phyloP scores from a whole-genome alignment of 2,797 vertebrate genomes.

The Melanotaenia nigrans region DNA sequence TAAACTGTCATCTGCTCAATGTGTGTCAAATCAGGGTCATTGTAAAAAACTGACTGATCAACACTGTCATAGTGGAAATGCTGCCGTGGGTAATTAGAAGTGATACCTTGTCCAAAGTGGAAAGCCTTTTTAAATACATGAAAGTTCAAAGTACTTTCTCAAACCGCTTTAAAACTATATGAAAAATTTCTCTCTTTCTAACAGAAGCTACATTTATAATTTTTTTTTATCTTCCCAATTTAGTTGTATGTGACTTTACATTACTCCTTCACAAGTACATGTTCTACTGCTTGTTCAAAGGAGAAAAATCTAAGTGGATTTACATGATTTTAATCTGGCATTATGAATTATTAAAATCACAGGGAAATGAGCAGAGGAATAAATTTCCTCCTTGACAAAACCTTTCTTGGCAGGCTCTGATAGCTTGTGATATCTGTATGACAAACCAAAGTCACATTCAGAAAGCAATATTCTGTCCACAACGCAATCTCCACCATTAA shows the following conservation, averaged over 20 bases:
- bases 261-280: constrained; percentile 7
- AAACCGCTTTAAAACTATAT: not conserved
- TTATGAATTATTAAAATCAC: constrained; percentile 66
- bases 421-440: constrained; percentile 58
- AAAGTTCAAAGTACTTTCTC: not conserved
- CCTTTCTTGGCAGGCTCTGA: constrained; percentile 52
- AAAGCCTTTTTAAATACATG: not conserved
- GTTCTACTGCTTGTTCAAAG: constrained; percentile 23
- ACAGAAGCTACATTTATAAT: not conserved
- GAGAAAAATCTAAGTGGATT: constrained; percentile 29
- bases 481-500: constrained; percentile 67
- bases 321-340: constrained; percentile 52
- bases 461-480: constrained; percentile 69
- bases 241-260: constrained; percentile 1
- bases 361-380: constrained; percentile 55
- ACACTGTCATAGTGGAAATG: not conserved
- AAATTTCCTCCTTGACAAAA: constrained; percentile 54
- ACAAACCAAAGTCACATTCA: constrained; percentile 78
- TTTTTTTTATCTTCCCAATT: not conserved
- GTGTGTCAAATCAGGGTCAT: not conserved
- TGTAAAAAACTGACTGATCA: not conserved
- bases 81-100: not conserved
- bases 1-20: not conserved
- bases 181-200: not conserved
- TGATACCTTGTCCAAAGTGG: not conserved